A percentile compares a stretch with the other conserved stretches of the same genome.
Conservation (phyloP, 2,888 invertebrate species). For the Melanotus villosus region DNA sequence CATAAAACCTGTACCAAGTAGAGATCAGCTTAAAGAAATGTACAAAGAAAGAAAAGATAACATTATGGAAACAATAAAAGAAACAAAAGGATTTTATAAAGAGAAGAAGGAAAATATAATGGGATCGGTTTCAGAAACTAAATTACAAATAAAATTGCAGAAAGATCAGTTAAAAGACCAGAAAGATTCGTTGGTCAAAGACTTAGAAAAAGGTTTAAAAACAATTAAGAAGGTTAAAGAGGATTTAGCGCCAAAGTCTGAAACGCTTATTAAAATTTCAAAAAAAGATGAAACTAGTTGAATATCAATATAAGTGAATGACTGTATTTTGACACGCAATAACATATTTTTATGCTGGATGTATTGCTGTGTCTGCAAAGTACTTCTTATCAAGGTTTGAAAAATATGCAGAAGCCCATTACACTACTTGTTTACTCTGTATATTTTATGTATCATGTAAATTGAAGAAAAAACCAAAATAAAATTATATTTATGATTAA, state of each 20-base stretch:
- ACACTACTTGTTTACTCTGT: background rate
- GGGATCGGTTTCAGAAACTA: slow-evolving; percentile 74
- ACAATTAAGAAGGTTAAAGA: slow-evolving; percentile 50
- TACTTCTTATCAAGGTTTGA: background rate
- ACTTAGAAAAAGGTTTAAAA: slow-evolving; percentile 61
- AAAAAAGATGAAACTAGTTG: slow-evolving; percentile 13
- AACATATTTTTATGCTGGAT: slow-evolving; percentile 12
- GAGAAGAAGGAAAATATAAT: slow-evolving; percentile 70
- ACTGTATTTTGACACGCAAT: background rate
- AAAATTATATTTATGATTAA: too few species aligned
- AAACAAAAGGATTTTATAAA: slow-evolving; percentile 70
- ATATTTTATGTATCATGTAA: too few species aligned
- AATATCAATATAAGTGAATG: background rate
- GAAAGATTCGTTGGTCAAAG: slow-evolving; percentile 70
- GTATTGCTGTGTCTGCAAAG: background rate
- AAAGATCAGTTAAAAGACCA: slow-evolving; percentile 61
- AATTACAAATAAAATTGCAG: slow-evolving; percentile 67
- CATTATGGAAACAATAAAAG: slow-evolving; percentile 74
- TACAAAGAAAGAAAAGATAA: slow-evolving; percentile 75
- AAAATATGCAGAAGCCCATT: slow-evolving; percentile 1
- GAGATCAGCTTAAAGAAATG: slow-evolving; percentile 76
- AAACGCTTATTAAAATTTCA: background rate
- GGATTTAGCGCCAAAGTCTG: background rate
- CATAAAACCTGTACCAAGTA: slow-evolving; percentile 85
- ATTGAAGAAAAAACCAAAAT: too few species aligned